Percentiles rank a stretch among this genome's conserved stretches.
These are phyloP conservation scores for Mustela erminea DNA, from an alignment of 2,797 vertebrate genomes.

Conservation along the genomic window DNA sequence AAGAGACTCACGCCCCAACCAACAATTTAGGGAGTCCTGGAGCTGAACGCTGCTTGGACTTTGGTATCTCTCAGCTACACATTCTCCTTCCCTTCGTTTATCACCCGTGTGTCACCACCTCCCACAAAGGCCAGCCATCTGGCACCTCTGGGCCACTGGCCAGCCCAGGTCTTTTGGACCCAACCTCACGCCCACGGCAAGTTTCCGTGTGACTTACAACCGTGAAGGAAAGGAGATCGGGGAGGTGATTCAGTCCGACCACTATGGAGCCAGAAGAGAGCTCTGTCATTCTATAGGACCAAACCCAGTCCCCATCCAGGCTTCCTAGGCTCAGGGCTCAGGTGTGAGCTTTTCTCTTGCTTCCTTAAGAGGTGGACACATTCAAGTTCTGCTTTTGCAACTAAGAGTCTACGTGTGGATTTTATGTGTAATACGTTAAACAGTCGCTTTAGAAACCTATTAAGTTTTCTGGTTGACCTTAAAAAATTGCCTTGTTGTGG, in stretches of 20 bases:
- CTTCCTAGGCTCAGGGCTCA: neutral
- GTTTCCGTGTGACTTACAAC: neutral
- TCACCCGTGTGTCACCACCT: neutral
- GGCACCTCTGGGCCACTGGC: neutral
- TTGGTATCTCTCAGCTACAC: neutral
- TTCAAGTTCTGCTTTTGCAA: neutral
- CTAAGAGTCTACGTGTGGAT: fast-evolving
- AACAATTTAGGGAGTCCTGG: neutral
- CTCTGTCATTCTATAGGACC: neutral
- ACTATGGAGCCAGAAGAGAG: neutral
- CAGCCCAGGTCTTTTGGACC: neutral
- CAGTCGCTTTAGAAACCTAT: neutral
- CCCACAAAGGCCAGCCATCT: neutral
- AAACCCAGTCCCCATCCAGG: no score
- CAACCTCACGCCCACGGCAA: neutral
- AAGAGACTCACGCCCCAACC: neutral
- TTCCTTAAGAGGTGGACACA: neutral
- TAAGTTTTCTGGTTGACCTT: neutral
- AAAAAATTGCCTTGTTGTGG: neutral
- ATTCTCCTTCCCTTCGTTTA: neutral
- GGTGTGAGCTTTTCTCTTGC: neutral
- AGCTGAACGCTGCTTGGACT: neutral
- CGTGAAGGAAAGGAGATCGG: fast-evolving
- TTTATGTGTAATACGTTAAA: neutral
- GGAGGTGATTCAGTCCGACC: neutral